These are phyloP conservation scores for Drosophila kanapiae DNA, from an alignment of 1,140 invertebrate species.

Conservation along the genomic window DNA sequence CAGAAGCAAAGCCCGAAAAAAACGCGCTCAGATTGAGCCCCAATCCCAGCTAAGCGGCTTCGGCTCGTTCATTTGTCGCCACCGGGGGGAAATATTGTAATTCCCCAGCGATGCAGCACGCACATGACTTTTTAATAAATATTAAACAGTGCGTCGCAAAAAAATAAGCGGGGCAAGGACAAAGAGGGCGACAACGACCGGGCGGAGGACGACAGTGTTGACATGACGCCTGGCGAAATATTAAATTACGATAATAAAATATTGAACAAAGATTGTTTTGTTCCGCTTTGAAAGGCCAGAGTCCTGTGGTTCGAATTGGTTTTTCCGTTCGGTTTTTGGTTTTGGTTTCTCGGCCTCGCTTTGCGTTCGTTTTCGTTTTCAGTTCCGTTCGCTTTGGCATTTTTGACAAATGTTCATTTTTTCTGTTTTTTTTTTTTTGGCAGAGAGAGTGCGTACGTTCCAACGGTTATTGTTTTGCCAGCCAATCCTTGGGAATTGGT, in stretches of 20 bases:
- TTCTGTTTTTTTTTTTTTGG: constrained; percentile 4
- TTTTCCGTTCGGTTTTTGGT: constrained; percentile 19
- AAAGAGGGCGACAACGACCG: constrained; percentile 6
- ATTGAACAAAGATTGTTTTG: constrained; percentile 78
- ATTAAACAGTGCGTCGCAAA: constrained; percentile 72
- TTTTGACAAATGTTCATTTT: constrained; percentile 74
- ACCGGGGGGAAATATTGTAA: constrained; percentile 54
- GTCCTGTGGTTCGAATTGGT: constrained; percentile 46
- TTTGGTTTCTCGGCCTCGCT: constrained; percentile 6
- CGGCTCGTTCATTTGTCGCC: constrained; percentile 55
- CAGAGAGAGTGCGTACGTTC: constrained; percentile 3
- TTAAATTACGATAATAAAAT: constrained; percentile 80
- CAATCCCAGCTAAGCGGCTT: constrained; percentile 55
- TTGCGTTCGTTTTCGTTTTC: constrained; percentile 3
- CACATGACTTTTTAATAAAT: constrained; percentile 83
- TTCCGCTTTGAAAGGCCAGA: constrained; percentile 49
- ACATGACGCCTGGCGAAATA: constrained; percentile 52
- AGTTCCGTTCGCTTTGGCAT: constrained; percentile 36
- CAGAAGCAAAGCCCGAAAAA: constrained; percentile 5
- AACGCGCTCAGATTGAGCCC: constrained; percentile 39
- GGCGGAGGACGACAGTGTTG: constrained; percentile 20
- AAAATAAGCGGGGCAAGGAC: constrained; percentile 39
- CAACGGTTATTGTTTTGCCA: constrained; percentile 70
- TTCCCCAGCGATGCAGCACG: constrained; percentile 71
- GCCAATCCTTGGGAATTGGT: constrained; percentile 30